These are phyloP conservation scores for Eptesicus fuscus DNA, from an alignment of 2,113 vertebrate genomes.

Conservation along the genomic window DNA sequence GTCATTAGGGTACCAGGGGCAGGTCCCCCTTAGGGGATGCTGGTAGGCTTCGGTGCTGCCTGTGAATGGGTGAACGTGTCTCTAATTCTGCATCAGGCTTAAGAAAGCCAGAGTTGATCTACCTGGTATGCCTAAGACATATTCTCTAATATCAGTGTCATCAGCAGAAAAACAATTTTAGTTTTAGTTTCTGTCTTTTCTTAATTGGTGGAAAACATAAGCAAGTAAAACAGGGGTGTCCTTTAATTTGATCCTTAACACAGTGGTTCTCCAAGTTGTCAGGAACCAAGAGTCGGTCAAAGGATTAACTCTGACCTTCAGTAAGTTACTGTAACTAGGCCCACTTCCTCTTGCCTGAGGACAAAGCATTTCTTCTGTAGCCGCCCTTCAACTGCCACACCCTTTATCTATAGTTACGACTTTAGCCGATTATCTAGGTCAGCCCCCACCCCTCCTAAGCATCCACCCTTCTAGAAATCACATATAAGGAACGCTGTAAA, in stretches of 20 bases:
- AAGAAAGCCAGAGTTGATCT: not conserved
- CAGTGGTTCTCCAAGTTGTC: not conserved
- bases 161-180: not conserved
- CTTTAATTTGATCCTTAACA: not conserved
- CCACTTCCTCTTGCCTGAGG: no score
- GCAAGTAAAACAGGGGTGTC: not conserved
- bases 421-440: no score
- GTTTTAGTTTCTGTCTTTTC: not conserved
- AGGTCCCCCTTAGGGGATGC: no score
- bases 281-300: no score
- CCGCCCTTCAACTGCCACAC: no score
- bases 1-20: accelerated
- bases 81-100: not conserved
- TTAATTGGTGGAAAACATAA: not conserved
- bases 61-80: not conserved
- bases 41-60: not conserved
- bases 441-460: no score
- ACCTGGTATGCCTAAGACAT: not conserved
- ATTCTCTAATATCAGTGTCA: not conserved
- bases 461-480: no score
- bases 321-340: no score
- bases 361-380: no score
- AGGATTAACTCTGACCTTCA: no score
- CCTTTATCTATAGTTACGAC: no score
- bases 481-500: no score